Evolutionary conservation across 2,113 vertebrate genomes (phyloP).

Genomic region (Mandrillus leucophaeus): DNA sequence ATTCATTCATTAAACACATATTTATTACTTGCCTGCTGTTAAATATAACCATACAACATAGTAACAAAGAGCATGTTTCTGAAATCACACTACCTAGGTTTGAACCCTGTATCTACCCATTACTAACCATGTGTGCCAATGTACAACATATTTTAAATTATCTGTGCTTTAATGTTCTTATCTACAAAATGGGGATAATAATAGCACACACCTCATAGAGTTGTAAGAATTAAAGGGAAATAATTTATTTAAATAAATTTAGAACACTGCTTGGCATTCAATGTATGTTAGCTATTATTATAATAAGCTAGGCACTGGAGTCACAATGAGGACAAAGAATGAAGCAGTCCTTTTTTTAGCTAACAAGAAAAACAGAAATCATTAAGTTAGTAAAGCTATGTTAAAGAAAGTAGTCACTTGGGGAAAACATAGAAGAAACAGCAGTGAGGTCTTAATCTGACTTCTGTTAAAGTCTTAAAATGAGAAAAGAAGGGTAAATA

Average conservation of each 20-base stretch:
- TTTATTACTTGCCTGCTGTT: neutral
- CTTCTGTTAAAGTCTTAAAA: neutral
- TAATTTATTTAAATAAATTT: neutral
- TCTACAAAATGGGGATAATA: neutral
- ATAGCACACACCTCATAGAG: neutral
- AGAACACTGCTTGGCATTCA: neutral
- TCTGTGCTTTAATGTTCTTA: neutral
- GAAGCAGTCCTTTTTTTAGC: neutral
- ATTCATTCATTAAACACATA: neutral
- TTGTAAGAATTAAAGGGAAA: neutral
- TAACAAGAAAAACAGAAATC: neutral
- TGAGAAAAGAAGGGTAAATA: neutral
- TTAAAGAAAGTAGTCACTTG: neutral
- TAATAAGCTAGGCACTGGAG: neutral
- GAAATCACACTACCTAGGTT: neutral
- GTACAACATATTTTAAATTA: neutral
- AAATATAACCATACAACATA: neutral
- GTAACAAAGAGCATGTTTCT: neutral
- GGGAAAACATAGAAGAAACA: neutral
- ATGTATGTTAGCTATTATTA: neutral
- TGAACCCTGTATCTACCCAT: neutral
- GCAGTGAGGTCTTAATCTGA: neutral
- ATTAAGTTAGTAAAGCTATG: neutral
- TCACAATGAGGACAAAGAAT: neutral
- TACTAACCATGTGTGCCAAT: neutral